Evolutionary conservation across 1,140 invertebrate genomes (phyloP).

Genomic region (Zophobas morio): DNA sequence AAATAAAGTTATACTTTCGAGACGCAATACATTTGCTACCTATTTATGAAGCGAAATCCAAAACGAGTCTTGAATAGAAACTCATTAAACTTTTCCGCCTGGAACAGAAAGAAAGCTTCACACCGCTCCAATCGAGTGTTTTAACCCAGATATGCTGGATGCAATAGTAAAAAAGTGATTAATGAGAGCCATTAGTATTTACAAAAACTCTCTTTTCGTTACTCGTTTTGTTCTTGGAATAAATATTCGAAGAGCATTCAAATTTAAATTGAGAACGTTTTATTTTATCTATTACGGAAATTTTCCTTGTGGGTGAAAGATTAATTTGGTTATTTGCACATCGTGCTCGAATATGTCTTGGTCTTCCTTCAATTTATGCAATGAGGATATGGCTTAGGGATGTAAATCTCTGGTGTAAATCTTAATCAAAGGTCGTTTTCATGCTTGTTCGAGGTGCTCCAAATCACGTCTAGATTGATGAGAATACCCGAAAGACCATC

Average conservation of each 20-base stretch:
- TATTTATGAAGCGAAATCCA: not conserved
- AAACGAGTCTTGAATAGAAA: slow-evolving; percentile 23
- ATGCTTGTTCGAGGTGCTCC: slow-evolving; percentile 13
- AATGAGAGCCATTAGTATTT: slow-evolving; percentile 21
- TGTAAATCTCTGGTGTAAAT: slow-evolving; percentile 15
- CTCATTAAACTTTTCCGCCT: slow-evolving; percentile 35
- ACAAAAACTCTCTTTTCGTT: not conserved
- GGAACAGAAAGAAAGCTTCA: not conserved
- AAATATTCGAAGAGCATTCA: not conserved
- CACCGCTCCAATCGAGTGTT: slow-evolving; percentile 5
- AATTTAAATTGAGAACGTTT: not conserved
- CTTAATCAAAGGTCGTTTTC: slow-evolving; percentile 20
- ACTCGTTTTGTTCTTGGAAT: not conserved
- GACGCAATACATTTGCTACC: too few relatives aligned
- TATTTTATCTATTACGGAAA: not conserved
- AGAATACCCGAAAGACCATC: slow-evolving; percentile 15
- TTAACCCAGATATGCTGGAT: slow-evolving; percentile 28
- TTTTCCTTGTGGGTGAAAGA: not conserved
- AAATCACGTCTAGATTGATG: slow-evolving; percentile 18
- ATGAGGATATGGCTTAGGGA: not conserved
- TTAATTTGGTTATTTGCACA: not conserved
- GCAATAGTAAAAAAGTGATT: slow-evolving; percentile 27
- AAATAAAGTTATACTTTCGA: too few relatives aligned
- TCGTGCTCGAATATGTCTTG: not conserved
- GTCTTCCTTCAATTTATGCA: not conserved